A percentile compares a stretch with the other conserved stretches of the same genome.
phyloP scores from a whole-genome alignment of 2,113 vertebrate genomes.

The Cavia porcellus region DNA sequence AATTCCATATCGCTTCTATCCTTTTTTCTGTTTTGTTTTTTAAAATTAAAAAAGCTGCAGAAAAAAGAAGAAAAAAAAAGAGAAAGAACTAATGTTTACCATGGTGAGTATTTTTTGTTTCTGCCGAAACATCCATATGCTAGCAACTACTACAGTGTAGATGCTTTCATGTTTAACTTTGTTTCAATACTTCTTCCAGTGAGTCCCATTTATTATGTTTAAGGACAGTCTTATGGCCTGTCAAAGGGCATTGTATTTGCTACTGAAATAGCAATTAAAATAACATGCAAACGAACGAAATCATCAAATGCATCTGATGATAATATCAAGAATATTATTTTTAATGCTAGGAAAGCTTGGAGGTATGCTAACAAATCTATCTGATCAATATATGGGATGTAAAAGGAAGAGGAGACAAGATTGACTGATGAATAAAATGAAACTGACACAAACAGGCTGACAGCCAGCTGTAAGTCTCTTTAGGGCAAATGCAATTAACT shows the following conservation, averaged over 20 bases:
- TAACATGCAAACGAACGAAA: slow-evolving; percentile 81
- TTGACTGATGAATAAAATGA: slow-evolving; percentile 91
- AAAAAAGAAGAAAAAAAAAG: no score
- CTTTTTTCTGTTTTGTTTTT: no score
- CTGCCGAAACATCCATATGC: background rate
- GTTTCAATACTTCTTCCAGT: slow-evolving; percentile 3
- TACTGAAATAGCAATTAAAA: slow-evolving; percentile 87
- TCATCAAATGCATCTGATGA: slow-evolving; percentile 86
- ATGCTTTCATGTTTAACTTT: slow-evolving; percentile 29
- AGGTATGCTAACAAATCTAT: slow-evolving; percentile 87
- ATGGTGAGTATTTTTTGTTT: background rate
- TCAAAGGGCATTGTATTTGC: slow-evolving; percentile 85
- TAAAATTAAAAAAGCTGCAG: no score
- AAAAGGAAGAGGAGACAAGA: slow-evolving; percentile 89
- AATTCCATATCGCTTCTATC: no score
- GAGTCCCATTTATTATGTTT: slow-evolving; percentile 79
- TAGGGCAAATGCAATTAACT: slow-evolving; percentile 94
- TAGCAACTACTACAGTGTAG: background rate
- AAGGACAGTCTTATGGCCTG: slow-evolving; percentile 80
- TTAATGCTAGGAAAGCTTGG: slow-evolving; percentile 76
- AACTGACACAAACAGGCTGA: slow-evolving; percentile 92
- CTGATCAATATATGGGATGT: slow-evolving; percentile 90
- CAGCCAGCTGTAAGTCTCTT: slow-evolving; percentile 92
- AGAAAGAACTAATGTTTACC: slow-evolving; percentile 5
- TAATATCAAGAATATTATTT: slow-evolving; percentile 79